Evolutionary conservation across 2,888 invertebrate genomes (phyloP), one percentile per base, ranked within the genome.

Genomic region (Orgyia antiqua): DNA sequence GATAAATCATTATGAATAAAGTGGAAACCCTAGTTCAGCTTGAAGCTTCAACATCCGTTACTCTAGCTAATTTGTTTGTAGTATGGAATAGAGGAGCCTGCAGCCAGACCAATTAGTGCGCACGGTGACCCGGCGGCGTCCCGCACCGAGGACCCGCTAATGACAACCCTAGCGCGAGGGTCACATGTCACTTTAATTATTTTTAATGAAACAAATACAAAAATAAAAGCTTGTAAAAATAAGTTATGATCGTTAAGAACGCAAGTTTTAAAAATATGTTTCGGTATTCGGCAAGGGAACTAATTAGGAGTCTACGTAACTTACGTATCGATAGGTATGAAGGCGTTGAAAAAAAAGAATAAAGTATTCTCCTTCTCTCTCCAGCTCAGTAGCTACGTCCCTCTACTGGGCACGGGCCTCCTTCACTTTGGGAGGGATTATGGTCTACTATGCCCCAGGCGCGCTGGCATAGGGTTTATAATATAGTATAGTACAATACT

Each of bases 61-160:
- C 68, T 65, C 58, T 54, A 56, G 66, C 68, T 76, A 79, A 78
- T 78, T 77, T 74, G 72, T 75, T 73, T 75, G 72, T 59, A 58
- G 63, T 62, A 62, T 55, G 57, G 58, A 45, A 42, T 33, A 30
- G 62, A 59, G 61, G 58, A 63, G 58, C 53, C 63, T 66, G 68
- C 64, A 62, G 62, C 58, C 58, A 59, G 64, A 63, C 74, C 74
- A 79, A 77, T 78, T 77, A 78, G 74, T 62, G 65, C 54, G 51
- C 51, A 52, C 49, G 50, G 52, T 53, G 58, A 53, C 53, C 60
- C 58, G 53, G 54, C 58, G 53, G 54, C 59, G 58, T 46, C 58
- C 54, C 53, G 45, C 36, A 24, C 40, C 42, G 42, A 50, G 39
- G 34, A 43, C 49, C 58, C 67, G 45, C 63, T 68, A 70, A 65